phyloP scores from a whole-genome alignment of 2,888 invertebrate species.

The Folsomia manolachei region DNA sequence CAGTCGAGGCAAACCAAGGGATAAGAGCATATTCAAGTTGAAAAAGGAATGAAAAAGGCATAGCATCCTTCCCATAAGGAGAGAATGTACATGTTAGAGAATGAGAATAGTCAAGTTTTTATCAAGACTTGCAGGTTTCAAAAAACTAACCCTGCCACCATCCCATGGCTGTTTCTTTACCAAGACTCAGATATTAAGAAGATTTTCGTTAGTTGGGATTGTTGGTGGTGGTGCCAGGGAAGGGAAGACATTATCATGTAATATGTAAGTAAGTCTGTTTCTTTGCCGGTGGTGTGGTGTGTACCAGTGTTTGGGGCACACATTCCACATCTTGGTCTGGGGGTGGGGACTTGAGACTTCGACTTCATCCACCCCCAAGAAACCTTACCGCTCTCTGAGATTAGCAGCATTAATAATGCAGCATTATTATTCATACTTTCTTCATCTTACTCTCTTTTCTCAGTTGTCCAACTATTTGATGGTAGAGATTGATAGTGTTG shows the following conservation, averaged over 20 bases:
- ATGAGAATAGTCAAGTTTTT: constrained; percentile 9
- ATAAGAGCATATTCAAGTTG: not conserved
- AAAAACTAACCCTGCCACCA: constrained; percentile 1
- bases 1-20: not conserved
- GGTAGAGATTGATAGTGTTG: too few relatives aligned
- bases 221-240: not conserved
- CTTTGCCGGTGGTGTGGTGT: not conserved
- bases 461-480: too few relatives aligned
- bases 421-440: too few relatives aligned
- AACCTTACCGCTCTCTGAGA: too few relatives aligned
- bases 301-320: not conserved
- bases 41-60: not conserved
- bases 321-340: not conserved
- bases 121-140: not conserved
- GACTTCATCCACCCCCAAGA: too few relatives aligned
- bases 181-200: not conserved
- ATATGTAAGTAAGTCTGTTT: not conserved
- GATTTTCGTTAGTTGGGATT: too few relatives aligned
- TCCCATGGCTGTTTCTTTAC: not conserved
- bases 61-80: not conserved
- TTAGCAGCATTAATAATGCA: too few relatives aligned
- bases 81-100: not conserved
- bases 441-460: too few relatives aligned
- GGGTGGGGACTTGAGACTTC: too few relatives aligned
- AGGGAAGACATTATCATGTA: not conserved